Conservation (phyloP, 2,797 vertebrate species). For the Triplophysa yarkandensis region DNA sequence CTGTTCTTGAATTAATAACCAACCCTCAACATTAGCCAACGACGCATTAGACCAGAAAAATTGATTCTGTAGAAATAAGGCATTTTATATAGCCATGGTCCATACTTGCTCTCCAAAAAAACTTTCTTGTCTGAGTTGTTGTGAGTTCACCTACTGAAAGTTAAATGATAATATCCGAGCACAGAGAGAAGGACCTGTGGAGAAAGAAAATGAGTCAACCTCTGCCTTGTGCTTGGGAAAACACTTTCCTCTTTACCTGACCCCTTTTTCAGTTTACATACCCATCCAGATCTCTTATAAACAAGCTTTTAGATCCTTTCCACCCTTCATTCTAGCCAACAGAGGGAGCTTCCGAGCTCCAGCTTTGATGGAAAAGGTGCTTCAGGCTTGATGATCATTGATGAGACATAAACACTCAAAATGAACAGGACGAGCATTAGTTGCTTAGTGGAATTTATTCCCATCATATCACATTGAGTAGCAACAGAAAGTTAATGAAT, state of each 20-base stretch:
- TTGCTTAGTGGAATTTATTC: constrained; percentile 49
- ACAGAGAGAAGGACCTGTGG: constrained; percentile 8
- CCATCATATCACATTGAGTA: constrained; percentile 4
- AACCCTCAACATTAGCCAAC: constrained; percentile 20
- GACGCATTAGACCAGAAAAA: neutral
- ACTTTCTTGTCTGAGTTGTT: constrained; percentile 58
- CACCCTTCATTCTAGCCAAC: neutral
- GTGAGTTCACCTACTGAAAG: constrained; percentile 55
- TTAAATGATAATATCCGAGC: constrained; percentile 27
- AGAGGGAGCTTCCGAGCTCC: constrained; percentile 44
- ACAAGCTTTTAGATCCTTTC: neutral
- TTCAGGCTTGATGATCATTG: constrained; percentile 6
- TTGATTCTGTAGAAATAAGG: constrained; percentile 36
- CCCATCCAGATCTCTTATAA: neutral
- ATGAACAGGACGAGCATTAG: constrained; percentile 60
- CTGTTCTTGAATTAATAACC: constrained; percentile 22
- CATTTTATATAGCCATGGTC: constrained; percentile 33
- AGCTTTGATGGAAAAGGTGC: constrained; percentile 3
- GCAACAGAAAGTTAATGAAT: constrained; percentile 2
- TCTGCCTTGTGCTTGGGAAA: neutral
- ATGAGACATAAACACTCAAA: constrained; percentile 53
- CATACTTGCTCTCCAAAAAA: too few relatives aligned
- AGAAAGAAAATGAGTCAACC: constrained; percentile 36
- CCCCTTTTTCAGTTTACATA: constrained; percentile 4
- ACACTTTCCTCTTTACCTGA: neutral